Conservation (phyloP, 2,888 invertebrate species). For the Silvanus unidentatus region DNA sequence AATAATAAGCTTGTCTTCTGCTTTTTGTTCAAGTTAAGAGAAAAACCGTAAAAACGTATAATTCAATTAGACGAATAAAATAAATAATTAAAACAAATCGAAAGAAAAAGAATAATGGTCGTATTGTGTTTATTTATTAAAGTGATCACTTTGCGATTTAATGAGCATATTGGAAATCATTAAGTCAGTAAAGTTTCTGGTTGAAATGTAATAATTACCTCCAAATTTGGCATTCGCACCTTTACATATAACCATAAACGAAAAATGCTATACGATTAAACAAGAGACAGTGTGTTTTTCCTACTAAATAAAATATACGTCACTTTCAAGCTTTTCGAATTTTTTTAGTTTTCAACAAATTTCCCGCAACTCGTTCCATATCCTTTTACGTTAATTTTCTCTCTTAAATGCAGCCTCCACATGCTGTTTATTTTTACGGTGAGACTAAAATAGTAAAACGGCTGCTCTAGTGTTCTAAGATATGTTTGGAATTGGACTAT, state of each 20-base stretch:
- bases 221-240: constrained; percentile 19
- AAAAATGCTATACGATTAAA: constrained; percentile 10
- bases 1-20: too few relatives aligned
- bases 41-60: too few relatives aligned
- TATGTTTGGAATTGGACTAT: constrained; percentile 39
- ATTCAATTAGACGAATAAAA: too few relatives aligned
- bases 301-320: too few relatives aligned
- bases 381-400: constrained; percentile 25
- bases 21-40: too few relatives aligned
- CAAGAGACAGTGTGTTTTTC: too few relatives aligned
- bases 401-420: constrained; percentile 21
- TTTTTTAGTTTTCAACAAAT: too few relatives aligned
- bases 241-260: constrained; percentile 12
- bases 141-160: constrained; percentile 10
- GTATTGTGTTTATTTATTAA: too few relatives aligned
- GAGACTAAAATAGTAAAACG: constrained; percentile 41
- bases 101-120: too few relatives aligned
- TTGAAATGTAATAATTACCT: constrained; percentile 16
- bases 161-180: constrained; percentile 13
- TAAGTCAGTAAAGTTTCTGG: constrained; percentile 15
- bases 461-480: constrained; percentile 30
- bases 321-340: too few relatives aligned
- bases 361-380: constrained; percentile 16
- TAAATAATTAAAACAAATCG: too few relatives aligned
- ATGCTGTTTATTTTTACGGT: constrained; percentile 35